Evolutionary conservation across 2,797 vertebrate genomes (phyloP), one percentile per base, ranked within the genome.

Genomic region (Moxostoma hubbsi): DNA sequence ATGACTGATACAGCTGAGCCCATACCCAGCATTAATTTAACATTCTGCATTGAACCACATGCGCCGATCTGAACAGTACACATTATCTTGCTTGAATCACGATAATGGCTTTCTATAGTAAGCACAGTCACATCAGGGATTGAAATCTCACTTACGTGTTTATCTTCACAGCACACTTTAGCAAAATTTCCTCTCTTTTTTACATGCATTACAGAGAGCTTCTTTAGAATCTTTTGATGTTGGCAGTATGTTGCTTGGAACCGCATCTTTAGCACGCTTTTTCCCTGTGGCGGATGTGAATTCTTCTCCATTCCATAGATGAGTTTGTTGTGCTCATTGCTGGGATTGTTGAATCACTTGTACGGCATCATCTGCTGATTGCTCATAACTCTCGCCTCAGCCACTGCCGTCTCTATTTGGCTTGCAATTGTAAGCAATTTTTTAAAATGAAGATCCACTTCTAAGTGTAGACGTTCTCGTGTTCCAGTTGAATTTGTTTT

Each of bases 391-490:
- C 24, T 24, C 24, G 24, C 24, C 24, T 24, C 24, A 24, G 24
- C 24, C 24, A 24, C 24, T 24, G 24, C 24, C 24, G 24, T 24
- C 24, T 24, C 24, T 24, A 24, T 24, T 24, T 24, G 24, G 24
- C 24, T 24, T 24, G 24, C 24, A 24, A 24, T 24, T 24, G 24
- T 1, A 24, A 90, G 89, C 86, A 89, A 90, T 87, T 92, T 85
- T 87, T 24, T 24, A 24, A 24, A 24, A 24, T 1, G 2, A 24
- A 24, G 24, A 24, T 24, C 24, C 24, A 1, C 24, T 24, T 24
- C 24, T 24, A 24, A 24, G 24, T 24, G 24, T 24, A 24, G 24
- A 24, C 24, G 24, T 24, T 24, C 24, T 2, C 3, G 24, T 2
- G 3, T 24, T 24, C 24, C 24, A 24, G 55, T 16, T 57, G 54